Evolutionary conservation across 2,113 vertebrate species (phyloP).

Genomic region (Myotis lucifugus): DNA sequence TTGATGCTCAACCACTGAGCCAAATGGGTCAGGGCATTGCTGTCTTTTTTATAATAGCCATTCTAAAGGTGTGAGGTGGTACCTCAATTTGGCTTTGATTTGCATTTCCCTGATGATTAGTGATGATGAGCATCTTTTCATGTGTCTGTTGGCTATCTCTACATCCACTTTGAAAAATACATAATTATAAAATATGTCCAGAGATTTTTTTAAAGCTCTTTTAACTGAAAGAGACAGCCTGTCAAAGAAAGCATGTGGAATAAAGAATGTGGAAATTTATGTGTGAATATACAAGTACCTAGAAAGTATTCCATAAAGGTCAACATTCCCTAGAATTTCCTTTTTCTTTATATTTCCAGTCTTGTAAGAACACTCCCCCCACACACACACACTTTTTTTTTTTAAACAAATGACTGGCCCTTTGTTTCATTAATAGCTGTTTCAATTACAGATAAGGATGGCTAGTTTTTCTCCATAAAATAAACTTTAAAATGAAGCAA

Average conservation of each 20-base stretch:
- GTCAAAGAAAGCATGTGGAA: background rate
- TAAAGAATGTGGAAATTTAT: background rate
- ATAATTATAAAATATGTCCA: background rate
- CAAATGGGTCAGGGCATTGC: too few relatives aligned
- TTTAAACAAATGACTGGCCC: background rate
- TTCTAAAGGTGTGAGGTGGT: background rate
- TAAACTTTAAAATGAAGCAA: background rate
- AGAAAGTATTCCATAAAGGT: background rate
- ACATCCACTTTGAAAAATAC: background rate
- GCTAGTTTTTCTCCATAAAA: background rate
- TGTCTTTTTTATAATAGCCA: background rate
- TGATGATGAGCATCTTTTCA: background rate
- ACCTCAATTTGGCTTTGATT: background rate
- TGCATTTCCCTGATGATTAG: background rate
- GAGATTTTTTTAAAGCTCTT: background rate
- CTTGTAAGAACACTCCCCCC: background rate
- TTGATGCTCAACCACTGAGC: too few relatives aligned
- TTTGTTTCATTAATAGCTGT: background rate
- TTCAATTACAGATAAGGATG: background rate
- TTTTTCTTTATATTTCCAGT: background rate
- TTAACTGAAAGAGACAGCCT: background rate
- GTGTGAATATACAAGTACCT: background rate
- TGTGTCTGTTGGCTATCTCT: background rate
- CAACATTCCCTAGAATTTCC: background rate
- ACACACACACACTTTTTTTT: background rate